Base-by-base conservation (phyloP, 2,113 vertebrate genomes). In the Nycticryphes semicollaris region DNA sequence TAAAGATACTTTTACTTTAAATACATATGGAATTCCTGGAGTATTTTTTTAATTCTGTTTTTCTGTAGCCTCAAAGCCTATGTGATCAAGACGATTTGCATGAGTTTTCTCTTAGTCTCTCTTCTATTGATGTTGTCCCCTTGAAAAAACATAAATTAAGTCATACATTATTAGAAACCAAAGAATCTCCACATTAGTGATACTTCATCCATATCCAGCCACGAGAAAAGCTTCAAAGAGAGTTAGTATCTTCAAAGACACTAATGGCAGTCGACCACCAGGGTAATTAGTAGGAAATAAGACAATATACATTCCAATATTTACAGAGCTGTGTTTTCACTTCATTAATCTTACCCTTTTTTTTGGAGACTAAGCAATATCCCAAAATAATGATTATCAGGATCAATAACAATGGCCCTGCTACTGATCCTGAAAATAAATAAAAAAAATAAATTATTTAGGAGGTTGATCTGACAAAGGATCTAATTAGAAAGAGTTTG, bases 311-410 rank as follows among this genome's bases (percentile, higher is more conserved):
- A 37, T 79, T 6, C 10, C 39, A 78, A 3, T 64, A 53, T 35
- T 93, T 69, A 79, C 28, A 76, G 39, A 63, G 60, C 48, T 79
- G 12, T 37, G 41, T 45, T 73, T 84, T 35, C 41, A 72, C 14
- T 41, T 73, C 4, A 19, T 30, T 4, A 89, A 22, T 31, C 97
- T 97, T 95, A 98, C 98, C 96, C 94, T 87, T 98, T 80, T 56
- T 97, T 79, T 77, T 95, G 15, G 88, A 95, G 28, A 95, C 4
- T 23, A 97, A 88, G 68, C 92, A 70, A 70, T 41, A 91, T 5
- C 84, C 93, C 84, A 89, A 18, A 89, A 84, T 4, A 84, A 20
- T 11, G 21, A 94, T 93, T 87, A 96, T 54, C 68, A 95, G 8
- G 37, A 87, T 7, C 50, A 95, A 3, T 50, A 95, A 53, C 73